Conservation (phyloP, 92 coral and sea anemone genomes). For the Epizoanthus illoricatus region DNA sequence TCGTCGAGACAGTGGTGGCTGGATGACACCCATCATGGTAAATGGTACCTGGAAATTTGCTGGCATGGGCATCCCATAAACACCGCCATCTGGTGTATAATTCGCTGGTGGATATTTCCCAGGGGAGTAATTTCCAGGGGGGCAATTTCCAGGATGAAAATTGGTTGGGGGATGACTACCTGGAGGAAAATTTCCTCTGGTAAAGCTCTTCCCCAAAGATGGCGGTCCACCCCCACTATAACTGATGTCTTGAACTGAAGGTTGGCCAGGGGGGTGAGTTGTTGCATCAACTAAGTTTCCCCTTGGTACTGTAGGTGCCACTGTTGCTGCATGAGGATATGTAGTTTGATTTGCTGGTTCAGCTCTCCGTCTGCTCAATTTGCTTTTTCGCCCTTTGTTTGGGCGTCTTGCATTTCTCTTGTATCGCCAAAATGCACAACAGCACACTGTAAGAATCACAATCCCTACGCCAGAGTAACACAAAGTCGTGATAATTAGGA, state of each 20-base stretch:
- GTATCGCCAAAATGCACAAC: slow-evolving; percentile 81
- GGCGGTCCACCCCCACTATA: background rate
- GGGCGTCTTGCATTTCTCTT: slow-evolving; percentile 59
- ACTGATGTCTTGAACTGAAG: slow-evolving; percentile 23
- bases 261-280: background rate
- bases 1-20: slow-evolving; percentile 17
- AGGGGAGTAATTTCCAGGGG: too few species aligned
- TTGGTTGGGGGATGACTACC: background rate
- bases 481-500: slow-evolving; percentile 74
- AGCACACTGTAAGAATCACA: slow-evolving; percentile 76
- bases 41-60: slow-evolving; percentile 17
- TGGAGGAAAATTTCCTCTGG: slow-evolving; percentile 5
- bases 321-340: background rate
- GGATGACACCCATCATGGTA: slow-evolving; percentile 14
- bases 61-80: slow-evolving; percentile 30
- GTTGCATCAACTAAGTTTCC: background rate
- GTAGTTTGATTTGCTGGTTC: slow-evolving; percentile 37
- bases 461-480: slow-evolving; percentile 78
- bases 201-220: slow-evolving; percentile 22
- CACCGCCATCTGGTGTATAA: slow-evolving; percentile 20
- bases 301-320: background rate
- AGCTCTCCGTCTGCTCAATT: slow-evolving; percentile 42
- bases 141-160: too few species aligned
- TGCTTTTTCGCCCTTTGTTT: slow-evolving; percentile 47
- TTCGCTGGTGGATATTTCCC: slow-evolving; percentile 8